Percentiles rank a stretch among this genome's conserved stretches.
Conservation (phyloP, 2,113 vertebrate species). For the Maccullochella peelii region DNA sequence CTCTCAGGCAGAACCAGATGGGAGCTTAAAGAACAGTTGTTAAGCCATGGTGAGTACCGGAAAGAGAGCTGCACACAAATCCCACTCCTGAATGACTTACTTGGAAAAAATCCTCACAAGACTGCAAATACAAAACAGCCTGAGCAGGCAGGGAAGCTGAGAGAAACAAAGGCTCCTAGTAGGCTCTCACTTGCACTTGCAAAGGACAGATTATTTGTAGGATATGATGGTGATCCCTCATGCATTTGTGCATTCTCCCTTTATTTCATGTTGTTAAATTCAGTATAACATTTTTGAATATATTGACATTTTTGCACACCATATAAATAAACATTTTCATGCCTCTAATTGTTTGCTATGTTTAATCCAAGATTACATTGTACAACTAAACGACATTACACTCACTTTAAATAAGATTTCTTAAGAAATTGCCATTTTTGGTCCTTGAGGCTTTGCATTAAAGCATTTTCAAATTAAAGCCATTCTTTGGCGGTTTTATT, state of each 20-base stretch:
- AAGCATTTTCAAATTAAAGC: background rate
- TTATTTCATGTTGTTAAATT: slow-evolving; percentile 50
- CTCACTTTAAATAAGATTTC: background rate
- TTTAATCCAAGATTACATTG: slow-evolving; percentile 34
- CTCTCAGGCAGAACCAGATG: slow-evolving; percentile 72
- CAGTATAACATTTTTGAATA: slow-evolving; percentile 61
- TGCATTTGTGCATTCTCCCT: slow-evolving; percentile 47
- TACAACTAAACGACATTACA: background rate
- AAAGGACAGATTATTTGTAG: background rate
- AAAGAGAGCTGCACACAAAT: slow-evolving; percentile 71
- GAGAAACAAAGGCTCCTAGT: slow-evolving; percentile 10
- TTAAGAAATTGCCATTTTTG: background rate
- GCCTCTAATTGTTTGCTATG: slow-evolving; percentile 51
- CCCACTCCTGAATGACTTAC: slow-evolving; percentile 66
- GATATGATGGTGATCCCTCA: slow-evolving; percentile 9
- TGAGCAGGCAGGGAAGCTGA: slow-evolving; percentile 42
- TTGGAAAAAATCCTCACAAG: slow-evolving; percentile 63
- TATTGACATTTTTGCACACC: slow-evolving; percentile 73
- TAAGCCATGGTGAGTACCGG: slow-evolving; percentile 64
- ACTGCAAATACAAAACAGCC: slow-evolving; percentile 72
- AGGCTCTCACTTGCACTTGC: background rate
- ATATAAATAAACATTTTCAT: slow-evolving; percentile 76
- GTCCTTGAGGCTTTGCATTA: background rate
- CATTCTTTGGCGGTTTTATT: background rate
- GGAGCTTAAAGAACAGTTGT: slow-evolving; percentile 65